Conservation (phyloP, 2,888 invertebrate genomes). For the Drosophila atripex region DNA sequence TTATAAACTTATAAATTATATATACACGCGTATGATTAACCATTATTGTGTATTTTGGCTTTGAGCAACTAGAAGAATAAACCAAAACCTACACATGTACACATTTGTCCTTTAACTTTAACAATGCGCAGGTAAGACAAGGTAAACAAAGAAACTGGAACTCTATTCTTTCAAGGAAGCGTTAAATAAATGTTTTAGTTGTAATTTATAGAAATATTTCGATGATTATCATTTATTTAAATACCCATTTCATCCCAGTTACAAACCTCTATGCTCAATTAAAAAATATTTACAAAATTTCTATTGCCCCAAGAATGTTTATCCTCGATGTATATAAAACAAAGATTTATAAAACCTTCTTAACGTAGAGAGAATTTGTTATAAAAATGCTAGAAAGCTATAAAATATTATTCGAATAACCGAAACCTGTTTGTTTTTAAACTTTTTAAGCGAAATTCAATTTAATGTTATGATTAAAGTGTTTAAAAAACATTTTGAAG, state of each 20-base stretch:
- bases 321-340: conserved; percentile 40
- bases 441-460: conserved; percentile 50
- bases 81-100: conserved; percentile 17
- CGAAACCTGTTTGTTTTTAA: conserved; percentile 41
- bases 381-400: conserved; percentile 31
- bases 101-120: conserved; percentile 58
- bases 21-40: conserved; percentile 35
- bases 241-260: neutral
- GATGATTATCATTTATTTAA: neutral
- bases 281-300: conserved; percentile 26
- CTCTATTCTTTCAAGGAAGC: neutral
- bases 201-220: neutral
- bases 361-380: conserved; percentile 65
- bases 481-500: conserved; percentile 69
- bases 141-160: conserved; percentile 9
- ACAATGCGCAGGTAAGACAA: conserved; percentile 41
- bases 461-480: conserved; percentile 51
- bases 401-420: conserved; percentile 28
- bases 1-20: conserved; percentile 44
- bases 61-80: conserved; percentile 7
- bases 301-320: conserved; percentile 26
- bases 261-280: conserved; percentile 52
- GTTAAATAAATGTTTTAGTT: neutral
- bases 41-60: conserved; percentile 34
- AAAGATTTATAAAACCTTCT: conserved; percentile 38